Evolutionary conservation across 37 sponge, comb jelly and placozoan species (phyloP), one percentile per base, ranked within the genome.

Genomic region (Ianthella basta): DNA sequence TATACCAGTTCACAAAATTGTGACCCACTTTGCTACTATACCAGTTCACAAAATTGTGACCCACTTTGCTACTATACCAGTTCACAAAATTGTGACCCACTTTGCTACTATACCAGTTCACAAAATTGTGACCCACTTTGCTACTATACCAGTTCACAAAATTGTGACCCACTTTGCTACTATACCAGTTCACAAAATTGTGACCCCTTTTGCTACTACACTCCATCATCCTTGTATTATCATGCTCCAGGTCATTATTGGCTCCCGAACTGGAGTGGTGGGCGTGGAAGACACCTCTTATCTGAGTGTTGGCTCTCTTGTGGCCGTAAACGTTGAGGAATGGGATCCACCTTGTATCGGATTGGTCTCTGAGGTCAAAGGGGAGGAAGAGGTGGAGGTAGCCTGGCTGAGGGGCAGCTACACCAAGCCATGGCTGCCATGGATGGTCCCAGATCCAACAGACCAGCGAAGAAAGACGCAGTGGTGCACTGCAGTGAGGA

Each of bases 391-490:
- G 6, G n/a, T 64, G 23, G 66, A 29, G 14, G 66, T 64, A 29
- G 66, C 29, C 23, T 64, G 66, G 66, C 14, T 64, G 66, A 64
- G 27, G 27, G 66, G 66, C 12, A 30, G 66, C 14, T 64, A 64
- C 23, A 10, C 23, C 23, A 64, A 64, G n/a, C 29, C 27, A 12
- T 64, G 66, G 66, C 23, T 24, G 23, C 29, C 23, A 24, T 64
- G 66, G 66, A 64, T 64, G 66, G 66, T 64, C 14, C 66, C 66
- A 64, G 66, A 64, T 64, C 29, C n/a, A 10, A 16, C 14, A 64
- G 66, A 64, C n/a, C 12, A 16, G 29, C 12, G 66, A 10, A 12
- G 23, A 16, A 64, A 64, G 66, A 30, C 27, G 23, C 66, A 64
- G 27, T 64, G 66, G 66, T 29, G 66, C 23, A 30, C 23, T 30